Evolutionary conservation across 2,888 invertebrate genomes (phyloP).

Genomic region (Heliconius aoede): DNA sequence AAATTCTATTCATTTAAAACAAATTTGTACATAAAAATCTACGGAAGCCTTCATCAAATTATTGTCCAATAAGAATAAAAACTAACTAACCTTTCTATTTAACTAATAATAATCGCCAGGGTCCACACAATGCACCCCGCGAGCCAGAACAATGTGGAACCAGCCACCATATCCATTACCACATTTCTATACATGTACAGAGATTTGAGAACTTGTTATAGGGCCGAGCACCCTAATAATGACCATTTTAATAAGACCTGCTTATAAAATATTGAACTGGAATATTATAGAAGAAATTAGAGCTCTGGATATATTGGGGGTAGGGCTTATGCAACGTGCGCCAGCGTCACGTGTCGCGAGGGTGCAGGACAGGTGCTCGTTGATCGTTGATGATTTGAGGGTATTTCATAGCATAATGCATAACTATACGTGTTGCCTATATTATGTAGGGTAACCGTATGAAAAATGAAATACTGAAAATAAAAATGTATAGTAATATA

Average conservation of each 20-base stretch:
- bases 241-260: constrained; percentile 57
- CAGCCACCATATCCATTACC: constrained; percentile 71
- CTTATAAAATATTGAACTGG: not conserved
- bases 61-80: constrained; percentile 18
- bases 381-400: constrained; percentile 79
- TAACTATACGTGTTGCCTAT: constrained; percentile 66
- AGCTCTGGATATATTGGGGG: constrained; percentile 62
- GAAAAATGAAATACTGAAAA: constrained; percentile 36
- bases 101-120: constrained; percentile 42
- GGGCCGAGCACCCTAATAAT: constrained; percentile 61
- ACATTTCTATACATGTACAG: constrained; percentile 70
- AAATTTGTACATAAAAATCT: not conserved
- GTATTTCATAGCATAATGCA: constrained; percentile 73
- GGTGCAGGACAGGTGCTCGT: constrained; percentile 78
- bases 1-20: not conserved
- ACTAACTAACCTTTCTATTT: constrained; percentile 6
- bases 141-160: constrained; percentile 55
- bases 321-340: constrained; percentile 64
- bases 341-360: constrained; percentile 77
- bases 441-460: constrained; percentile 59
- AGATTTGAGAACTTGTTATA: constrained; percentile 65
- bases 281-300: not conserved
- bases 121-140: constrained; percentile 58
- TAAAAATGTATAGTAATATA: too few relatives aligned
- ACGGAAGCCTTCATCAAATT: not conserved